Conservation (phyloP, 2,888 invertebrate genomes). For the Caenorhabditis sp. region DNA sequence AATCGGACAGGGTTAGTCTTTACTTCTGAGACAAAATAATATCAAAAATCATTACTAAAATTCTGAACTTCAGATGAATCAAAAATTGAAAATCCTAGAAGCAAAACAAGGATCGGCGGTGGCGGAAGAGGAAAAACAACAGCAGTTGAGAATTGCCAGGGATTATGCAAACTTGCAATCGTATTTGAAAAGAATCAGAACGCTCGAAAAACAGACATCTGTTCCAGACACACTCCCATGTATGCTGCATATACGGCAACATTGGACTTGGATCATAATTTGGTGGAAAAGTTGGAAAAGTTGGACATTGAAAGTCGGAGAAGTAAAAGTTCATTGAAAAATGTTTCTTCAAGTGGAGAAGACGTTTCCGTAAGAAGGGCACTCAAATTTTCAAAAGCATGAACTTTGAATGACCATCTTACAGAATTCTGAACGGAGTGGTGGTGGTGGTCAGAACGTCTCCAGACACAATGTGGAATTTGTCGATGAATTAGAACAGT, state of each 20-base stretch:
- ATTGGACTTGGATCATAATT: conserved; percentile 35
- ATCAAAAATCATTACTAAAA: background rate
- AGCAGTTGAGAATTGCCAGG: conserved; percentile 36
- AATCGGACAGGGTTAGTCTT: conserved; percentile 28
- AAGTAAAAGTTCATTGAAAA: conserved; percentile 23
- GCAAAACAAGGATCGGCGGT: background rate
- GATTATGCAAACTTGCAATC: conserved; percentile 56
- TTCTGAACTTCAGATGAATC: conserved; percentile 23
- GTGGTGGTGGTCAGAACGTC: no score
- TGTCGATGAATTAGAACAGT: conserved; percentile 27
- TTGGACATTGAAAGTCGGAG: conserved; percentile 24
- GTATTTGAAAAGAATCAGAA: conserved; percentile 11
- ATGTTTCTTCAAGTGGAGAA: conserved; percentile 10
- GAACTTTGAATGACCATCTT: no score
- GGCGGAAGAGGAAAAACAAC: conserved; percentile 34
- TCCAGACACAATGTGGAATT: conserved; percentile 22
- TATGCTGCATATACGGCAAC: conserved; percentile 57
- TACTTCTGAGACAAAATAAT: no score
- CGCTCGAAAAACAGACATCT: background rate
- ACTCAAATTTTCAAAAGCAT: no score
- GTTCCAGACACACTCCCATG: conserved; percentile 57
- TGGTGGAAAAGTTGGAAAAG: conserved; percentile 40
- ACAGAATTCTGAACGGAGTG: conserved; percentile 1
- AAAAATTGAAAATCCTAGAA: background rate
- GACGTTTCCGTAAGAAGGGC: conserved; percentile 9